phyloP scores from a whole-genome alignment of 2,797 vertebrate species.

The Loriculus beryllinus region DNA sequence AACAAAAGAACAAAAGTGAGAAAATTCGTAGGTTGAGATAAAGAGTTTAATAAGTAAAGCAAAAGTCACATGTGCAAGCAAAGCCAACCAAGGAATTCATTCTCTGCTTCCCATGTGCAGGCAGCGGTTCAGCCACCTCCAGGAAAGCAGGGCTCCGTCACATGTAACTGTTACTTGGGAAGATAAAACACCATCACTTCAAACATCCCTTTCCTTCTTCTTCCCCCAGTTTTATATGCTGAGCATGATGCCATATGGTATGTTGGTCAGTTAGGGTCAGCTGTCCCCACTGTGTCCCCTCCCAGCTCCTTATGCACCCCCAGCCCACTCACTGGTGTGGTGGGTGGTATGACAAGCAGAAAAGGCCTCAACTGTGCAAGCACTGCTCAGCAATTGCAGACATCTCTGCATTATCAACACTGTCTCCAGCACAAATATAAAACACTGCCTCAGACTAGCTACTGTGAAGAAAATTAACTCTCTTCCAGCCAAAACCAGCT shows the following conservation, averaged over 20 bases:
- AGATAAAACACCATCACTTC: not conserved
- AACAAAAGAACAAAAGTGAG: not conserved
- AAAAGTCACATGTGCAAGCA: not conserved
- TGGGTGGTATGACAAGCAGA: not conserved
- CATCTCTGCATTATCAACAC: not conserved
- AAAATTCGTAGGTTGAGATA: not conserved
- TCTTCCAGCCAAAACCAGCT: not conserved
- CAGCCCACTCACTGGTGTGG: fast-evolving
- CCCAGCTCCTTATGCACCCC: not conserved
- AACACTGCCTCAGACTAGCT: not conserved
- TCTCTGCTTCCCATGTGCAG: not conserved
- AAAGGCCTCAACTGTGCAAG: not conserved
- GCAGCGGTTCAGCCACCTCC: not conserved
- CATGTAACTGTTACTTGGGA: not conserved
- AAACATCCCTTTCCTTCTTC: not conserved
- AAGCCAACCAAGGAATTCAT: not conserved
- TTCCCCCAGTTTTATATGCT: not conserved
- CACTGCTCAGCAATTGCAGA: not conserved
- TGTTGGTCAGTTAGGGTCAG: not conserved
- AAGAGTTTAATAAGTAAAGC: not conserved
- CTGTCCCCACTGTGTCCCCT: fast-evolving
- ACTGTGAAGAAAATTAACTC: not conserved
- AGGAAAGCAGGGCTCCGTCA: not conserved
- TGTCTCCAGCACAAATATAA: not conserved
- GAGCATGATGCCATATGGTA: not conserved